These are phyloP conservation scores for Procambarus virginalis DNA, from an alignment of 1,140 invertebrate species.

Conservation along the genomic window DNA sequence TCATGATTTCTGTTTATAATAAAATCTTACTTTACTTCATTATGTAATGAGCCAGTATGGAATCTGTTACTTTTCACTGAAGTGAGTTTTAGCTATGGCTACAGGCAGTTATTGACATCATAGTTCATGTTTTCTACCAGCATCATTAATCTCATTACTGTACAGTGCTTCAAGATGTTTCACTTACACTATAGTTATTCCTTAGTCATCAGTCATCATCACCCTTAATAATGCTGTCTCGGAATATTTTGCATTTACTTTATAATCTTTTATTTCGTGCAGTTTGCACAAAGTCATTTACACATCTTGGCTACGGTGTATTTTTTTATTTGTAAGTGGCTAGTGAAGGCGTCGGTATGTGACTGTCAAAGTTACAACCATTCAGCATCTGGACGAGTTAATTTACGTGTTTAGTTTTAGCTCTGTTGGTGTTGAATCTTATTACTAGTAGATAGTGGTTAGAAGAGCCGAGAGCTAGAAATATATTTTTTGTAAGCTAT, in stretches of 20 bases:
- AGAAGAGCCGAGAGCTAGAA: neutral
- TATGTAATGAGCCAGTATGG: too few relatives aligned
- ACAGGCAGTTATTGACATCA: neutral
- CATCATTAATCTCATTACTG: neutral
- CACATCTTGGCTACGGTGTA: neutral
- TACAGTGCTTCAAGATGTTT: neutral
- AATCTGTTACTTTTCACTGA: neutral
- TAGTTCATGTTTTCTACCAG: neutral
- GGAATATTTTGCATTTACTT: neutral
- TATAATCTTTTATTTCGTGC: neutral
- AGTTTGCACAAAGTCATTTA: neutral
- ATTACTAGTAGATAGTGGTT: neutral
- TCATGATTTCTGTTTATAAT: too few relatives aligned
- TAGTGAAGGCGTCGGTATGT: neutral
- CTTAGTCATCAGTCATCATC: neutral
- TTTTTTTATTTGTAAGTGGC: neutral
- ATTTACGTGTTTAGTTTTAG: neutral
- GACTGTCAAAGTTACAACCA: neutral
- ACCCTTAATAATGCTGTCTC: neutral
- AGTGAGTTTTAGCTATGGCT: neutral
- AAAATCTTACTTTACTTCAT: too few relatives aligned
- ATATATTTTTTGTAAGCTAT: neutral
- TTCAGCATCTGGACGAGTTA: neutral
- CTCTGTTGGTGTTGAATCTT: neutral
- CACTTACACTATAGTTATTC: neutral